Base-by-base conservation (phyloP, 1,140 invertebrate genomes). In the Oedothorax gibbosus region DNA sequence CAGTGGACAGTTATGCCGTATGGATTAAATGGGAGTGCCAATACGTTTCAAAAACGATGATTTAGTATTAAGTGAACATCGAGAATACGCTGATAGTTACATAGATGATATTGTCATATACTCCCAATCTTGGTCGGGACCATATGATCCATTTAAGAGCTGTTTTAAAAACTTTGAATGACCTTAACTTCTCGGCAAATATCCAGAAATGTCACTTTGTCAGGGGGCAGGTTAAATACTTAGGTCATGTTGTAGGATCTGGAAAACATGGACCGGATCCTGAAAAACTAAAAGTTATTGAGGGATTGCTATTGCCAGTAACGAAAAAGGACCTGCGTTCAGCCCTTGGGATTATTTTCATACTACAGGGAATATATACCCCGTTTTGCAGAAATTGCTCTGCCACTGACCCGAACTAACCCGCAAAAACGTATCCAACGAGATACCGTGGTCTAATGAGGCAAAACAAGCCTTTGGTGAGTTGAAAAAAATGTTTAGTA, bases 191-290 rank as follows among this genome's bases (percentile, higher is more conserved):
- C 3, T 49, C 53, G 3, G 53, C 49, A 14, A 77, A 77, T 35
- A 86, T 85, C 14, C 82, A 88, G 56, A 91, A 91, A 87, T 89
- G 90, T 87, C 18, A 86, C 12, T 88, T 90, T 87, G 86, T 62
- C 15, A 64, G 77, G 21, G 12, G 60, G 9, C 79, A 88, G 80
- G 64, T 88, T 2, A 56, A 86, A 14, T 90, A 89, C 86, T 87
- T 91, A 2, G 91, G 90, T n/a, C 88, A 90, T 69, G 80, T 88
- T 3, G 82, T 89, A 35, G 86, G 86, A 10, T 65, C 87, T 20
- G 87, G 90, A 50, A 88, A 89, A 15, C 75, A 91, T 0, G 87
- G 88, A 35, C 89, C 89, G 86, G 87, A 89, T 54, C 87, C 88
- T n/a, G 87, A 87, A 3, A 90, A 90, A 86, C 76, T 89, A 0